Base-by-base conservation (phyloP, 1,140 invertebrate genomes). In the Heliothis virescens region DNA sequence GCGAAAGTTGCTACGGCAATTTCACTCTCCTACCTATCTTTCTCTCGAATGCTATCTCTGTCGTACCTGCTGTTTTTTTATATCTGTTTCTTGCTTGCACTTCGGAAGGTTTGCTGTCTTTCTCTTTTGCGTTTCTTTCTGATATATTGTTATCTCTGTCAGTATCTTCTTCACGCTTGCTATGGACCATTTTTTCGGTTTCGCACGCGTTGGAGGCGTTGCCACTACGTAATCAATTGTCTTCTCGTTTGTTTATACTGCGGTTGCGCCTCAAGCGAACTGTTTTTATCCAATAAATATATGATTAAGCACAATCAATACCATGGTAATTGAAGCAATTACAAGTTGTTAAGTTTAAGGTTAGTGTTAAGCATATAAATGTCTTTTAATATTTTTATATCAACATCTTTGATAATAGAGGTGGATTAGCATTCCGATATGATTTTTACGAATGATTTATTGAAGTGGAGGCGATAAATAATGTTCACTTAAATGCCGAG, bases 1-100 rank as follows among this genome's bases (percentile, higher is more conserved):
- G 93, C 87, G 93, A 94, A 94, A 94, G 93, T 93, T 90, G 83
- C 83, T 84, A 81, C 87, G 84, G 82, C 86, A 93, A 94, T 94
- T 94, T 94, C 92, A 91, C 92, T 94, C 87, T 87, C 86, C 85
- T 86, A 86, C 80, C 83, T 80, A 86, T 93, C 91, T 91, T 92
- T 93, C 89, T 87, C 87, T 91, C 83, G 74, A 82, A 81, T 34
- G 73, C 79, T 78, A 71, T 92, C 89, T 83, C 83, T 85, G 77
- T 94, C 85, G 21, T 72, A 74, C 88, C 1, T 16, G 55, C 26
- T 41, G 55, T 55, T 82, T 82, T 84, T 57, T 34, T 26, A 67
- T 59, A 76, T 53, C 52, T 50, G 26, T 81, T 67, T 93, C 86
- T 88, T 82, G 26, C 78, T 88, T 84, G 48, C 65, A 82, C 82